Percentiles rank a stretch among this genome's conserved stretches.
These are phyloP conservation scores for Sinosuthora webbiana DNA, from an alignment of 2,113 vertebrate genomes.

Conservation along the genomic window DNA sequence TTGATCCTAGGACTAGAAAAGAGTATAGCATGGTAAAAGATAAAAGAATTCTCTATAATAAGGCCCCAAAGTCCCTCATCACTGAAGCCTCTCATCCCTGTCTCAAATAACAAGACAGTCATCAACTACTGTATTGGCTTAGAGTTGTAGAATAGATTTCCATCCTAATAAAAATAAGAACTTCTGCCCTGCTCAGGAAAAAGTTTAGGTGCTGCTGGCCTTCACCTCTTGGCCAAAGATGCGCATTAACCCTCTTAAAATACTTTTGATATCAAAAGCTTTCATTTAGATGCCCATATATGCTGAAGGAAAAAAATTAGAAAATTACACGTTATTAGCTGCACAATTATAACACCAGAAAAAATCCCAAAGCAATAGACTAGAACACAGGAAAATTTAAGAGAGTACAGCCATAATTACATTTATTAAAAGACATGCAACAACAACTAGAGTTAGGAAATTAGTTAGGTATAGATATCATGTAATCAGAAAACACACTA, in stretches of 20 bases:
- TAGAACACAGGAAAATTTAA: conserved; percentile 77
- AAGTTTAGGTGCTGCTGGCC: background rate
- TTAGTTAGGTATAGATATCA: conserved; percentile 67
- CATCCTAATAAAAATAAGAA: background rate
- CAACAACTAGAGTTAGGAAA: conserved; percentile 80
- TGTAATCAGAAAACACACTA: conserved; percentile 75
- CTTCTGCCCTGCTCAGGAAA: background rate
- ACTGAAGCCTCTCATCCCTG: background rate
- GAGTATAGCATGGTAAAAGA: background rate
- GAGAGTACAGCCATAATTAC: conserved; percentile 77
- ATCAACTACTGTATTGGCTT: background rate
- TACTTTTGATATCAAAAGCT: background rate
- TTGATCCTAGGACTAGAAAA: background rate
- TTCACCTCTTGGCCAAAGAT: background rate
- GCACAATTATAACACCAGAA: conserved; percentile 46
- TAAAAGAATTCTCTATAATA: background rate
- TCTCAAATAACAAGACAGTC: background rate
- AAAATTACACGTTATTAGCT: conserved; percentile 36
- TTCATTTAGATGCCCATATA: conserved; percentile 32
- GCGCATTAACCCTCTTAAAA: background rate
- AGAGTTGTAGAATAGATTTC: background rate
- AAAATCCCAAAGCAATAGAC: conserved; percentile 64
- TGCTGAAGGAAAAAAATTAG: background rate
- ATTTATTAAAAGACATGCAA: conserved; percentile 87
- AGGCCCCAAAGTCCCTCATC: background rate